Evolutionary conservation across 1,140 invertebrate genomes (phyloP), one percentile per base, ranked within the genome.

Genomic region (Papilio aristodemus): DNA sequence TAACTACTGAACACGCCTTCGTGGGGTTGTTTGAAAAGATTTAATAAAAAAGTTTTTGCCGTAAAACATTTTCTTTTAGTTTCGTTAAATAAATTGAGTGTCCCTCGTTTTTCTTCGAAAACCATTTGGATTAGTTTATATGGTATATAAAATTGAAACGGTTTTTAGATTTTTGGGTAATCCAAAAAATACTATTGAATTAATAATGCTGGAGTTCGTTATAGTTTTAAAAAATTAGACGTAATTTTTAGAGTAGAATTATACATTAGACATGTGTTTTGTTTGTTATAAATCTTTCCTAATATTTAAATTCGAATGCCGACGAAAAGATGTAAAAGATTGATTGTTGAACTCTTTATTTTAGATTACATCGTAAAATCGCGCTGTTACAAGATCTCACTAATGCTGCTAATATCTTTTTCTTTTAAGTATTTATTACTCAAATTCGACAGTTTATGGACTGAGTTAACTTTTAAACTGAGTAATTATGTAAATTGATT

Each of bases 381-480:
- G 19, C 46, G 46, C 46, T 54, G 46, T 54, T 54, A 54, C 46
- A 54, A 54, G 19, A 54, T 54, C 46, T 22, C 2, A 54, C 46
- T 54, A 54, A 54, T 54, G 46, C 46, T 54, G 46, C 46, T n/a
- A n/a, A n/a, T n/a, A n/a, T n/a, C n/a, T n/a, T 19, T 54, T 54
- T 19, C 46, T 54, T 17, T 25, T 22, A 54, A 54, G 46, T 54
- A 54, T 54, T 54, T 19, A 54, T 54, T 54, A 54, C 46, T 54
- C 46, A 54, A 54, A 54, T 54, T 54, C 22, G 46, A 54, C 46
- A 54, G 19, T 54, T 54, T 25, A 54, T 54, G 19, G 46, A 54
- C 17, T 54, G 46, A 54, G 46, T 22, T 54, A 25, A 54, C 46
- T 54, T 54, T 54, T 54, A 54, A 54, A 54, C 46, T 54, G 11